Base-by-base conservation (phyloP, 2,888 invertebrate genomes). In the Volucella inflata region DNA sequence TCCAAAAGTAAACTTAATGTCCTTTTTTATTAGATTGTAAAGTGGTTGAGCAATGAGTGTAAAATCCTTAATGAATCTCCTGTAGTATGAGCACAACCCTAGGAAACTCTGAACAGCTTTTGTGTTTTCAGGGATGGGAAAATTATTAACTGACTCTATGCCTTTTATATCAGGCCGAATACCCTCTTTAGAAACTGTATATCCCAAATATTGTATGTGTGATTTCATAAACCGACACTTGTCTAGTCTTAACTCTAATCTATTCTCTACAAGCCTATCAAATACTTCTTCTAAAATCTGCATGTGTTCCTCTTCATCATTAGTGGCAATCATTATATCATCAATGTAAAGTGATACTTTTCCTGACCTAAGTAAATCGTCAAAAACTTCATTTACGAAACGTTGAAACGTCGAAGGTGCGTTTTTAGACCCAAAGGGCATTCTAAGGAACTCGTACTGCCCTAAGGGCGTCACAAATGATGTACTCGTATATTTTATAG, bases 151-250 rank as follows among this genome's bases (percentile, higher is more conserved):
- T n/a, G n/a, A n/a, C n/a, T n/a, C n/a, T n/a, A n/a, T n/a, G 48
- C 74, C 51, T 88, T 87, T 17, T 88, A 88, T 9, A n/a, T n/a
- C n/a, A n/a, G n/a, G n/a, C n/a, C n/a, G n/a, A n/a, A n/a, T n/a
- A n/a, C n/a, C n/a, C n/a, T 84, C 55, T 14, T 71, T 74, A 17
- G 74, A 72, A 38, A 88, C 75, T 11, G 59, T 68, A 42, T 88
- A 87, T 30, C 88, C 88, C 17, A 89, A 65, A 68, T 87, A 88
- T 42, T 74, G 71, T 8, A 88, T 74, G 59, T 82, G 70, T 30
- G 80, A 46, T 17, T 71, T 38, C 36, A 74, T 64, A 62, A 88
- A 87, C 46, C 78, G 55, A 50, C 88, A 87, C 76, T 88, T 88
- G 17, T 81, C 55, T 53, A 62, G 11, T 11, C 30, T 46, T 30